A percentile compares a stretch with the other conserved stretches of the same genome.
phyloP scores from a whole-genome alignment of 2,113 vertebrate genomes.

The Tupaia chinensis region DNA sequence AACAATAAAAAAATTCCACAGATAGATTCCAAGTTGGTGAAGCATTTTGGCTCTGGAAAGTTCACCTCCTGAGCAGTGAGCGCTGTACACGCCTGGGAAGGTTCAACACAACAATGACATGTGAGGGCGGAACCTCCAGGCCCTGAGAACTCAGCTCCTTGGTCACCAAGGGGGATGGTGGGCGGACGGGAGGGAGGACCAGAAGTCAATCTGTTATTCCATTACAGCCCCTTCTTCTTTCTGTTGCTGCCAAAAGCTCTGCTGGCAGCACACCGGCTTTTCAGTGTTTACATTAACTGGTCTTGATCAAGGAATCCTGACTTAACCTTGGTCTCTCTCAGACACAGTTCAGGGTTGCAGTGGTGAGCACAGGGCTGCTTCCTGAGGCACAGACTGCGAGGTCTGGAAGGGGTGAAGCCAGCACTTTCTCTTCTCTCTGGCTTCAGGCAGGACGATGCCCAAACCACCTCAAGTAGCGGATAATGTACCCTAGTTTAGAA shows the following conservation, averaged over 20 bases:
- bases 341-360: not conserved
- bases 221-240: not conserved
- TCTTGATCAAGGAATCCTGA: slow-evolving; percentile 32
- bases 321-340: not conserved
- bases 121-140: not conserved
- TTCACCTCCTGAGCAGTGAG: slow-evolving; percentile 55
- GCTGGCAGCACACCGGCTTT: not conserved
- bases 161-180: not conserved
- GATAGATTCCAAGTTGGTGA: slow-evolving; percentile 69
- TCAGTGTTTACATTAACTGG: slow-evolving; percentile 7
- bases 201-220: not conserved
- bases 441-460: not conserved
- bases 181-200: accelerated
- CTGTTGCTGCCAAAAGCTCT: not conserved
- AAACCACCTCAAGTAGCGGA: not conserved
- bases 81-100: slow-evolving; percentile 28
- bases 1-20: slow-evolving; percentile 50
- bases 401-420: not conserved
- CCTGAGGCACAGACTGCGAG: not conserved
- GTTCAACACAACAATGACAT: not conserved
- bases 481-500: not conserved
- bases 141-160: not conserved
- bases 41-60: slow-evolving; percentile 39
- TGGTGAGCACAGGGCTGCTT: not conserved
- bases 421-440: not conserved